These are phyloP conservation scores for Agrochola macilenta DNA, from an alignment of 2,888 invertebrate species.

Conservation along the genomic window DNA sequence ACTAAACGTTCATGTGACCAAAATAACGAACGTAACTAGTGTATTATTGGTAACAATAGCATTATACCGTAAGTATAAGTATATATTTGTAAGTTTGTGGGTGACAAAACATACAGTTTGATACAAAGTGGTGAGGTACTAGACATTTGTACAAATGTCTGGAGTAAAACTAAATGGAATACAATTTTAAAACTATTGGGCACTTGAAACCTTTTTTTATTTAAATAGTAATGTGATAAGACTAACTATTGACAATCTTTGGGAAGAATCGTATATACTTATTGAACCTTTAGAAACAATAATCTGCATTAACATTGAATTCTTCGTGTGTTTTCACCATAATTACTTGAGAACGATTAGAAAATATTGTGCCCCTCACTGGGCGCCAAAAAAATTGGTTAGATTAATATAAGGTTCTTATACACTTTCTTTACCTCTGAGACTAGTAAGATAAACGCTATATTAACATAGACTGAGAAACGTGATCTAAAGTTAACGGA, in stretches of 20 bases:
- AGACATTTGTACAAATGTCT: neutral
- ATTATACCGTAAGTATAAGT: too few species aligned
- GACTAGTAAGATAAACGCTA: too few species aligned
- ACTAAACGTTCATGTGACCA: constrained; percentile 6
- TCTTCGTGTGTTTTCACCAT: neutral
- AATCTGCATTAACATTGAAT: neutral
- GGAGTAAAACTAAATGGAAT: constrained; percentile 1
- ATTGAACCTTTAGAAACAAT: neutral
- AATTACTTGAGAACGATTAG: neutral
- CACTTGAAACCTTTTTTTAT: neutral
- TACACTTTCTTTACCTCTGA: neutral
- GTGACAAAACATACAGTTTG: constrained; percentile 17
- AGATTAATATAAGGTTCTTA: neutral
- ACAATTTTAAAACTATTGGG: neutral
- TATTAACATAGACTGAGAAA: neutral
- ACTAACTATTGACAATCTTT: neutral
- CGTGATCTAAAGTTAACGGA: neutral
- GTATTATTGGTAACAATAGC: constrained; percentile 23
- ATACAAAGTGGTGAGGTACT: constrained; percentile 9
- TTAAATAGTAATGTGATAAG: constrained; percentile 11
- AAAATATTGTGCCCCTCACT: neutral
- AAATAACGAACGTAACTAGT: neutral
- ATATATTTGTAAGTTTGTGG: neutral
- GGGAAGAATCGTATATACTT: neutral
- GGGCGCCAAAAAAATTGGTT: constrained; percentile 10